Evolutionary conservation across 2,888 invertebrate species (phyloP).

Genomic region (Coleophora flavipennella): DNA sequence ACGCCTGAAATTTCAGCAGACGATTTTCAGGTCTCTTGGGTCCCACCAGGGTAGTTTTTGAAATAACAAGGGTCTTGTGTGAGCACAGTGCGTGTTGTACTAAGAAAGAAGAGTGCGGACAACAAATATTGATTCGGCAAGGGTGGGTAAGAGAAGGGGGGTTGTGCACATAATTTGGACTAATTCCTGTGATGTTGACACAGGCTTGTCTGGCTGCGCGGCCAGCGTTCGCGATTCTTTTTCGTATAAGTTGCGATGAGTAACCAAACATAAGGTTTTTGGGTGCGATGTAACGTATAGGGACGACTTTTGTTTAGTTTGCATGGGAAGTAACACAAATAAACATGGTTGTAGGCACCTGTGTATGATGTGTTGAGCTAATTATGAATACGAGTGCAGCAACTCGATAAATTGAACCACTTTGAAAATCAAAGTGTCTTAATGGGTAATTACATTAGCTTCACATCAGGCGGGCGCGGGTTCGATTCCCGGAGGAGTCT

Average conservation of each 20-base stretch:
- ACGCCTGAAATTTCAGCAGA: constrained; percentile 3
- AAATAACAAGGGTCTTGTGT: constrained; percentile 24
- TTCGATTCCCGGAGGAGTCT: too few relatives aligned
- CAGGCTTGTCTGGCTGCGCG: constrained; percentile 62
- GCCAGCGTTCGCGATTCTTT: constrained; percentile 47
- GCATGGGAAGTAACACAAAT: too few relatives aligned
- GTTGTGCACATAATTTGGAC: constrained; percentile 68
- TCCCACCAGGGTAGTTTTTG: constrained; percentile 9
- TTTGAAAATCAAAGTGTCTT: too few relatives aligned
- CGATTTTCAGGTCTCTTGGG: constrained; percentile 14
- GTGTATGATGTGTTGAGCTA: too few relatives aligned
- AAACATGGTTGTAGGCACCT: too few relatives aligned
- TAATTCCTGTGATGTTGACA: constrained; percentile 68
- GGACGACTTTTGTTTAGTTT: too few relatives aligned
- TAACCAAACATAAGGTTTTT: background rate
- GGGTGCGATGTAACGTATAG: background rate
- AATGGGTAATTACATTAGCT: too few relatives aligned
- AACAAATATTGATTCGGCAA: constrained; percentile 73
- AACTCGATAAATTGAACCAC: too few relatives aligned
- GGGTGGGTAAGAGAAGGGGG: constrained; percentile 24
- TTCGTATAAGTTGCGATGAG: constrained; percentile 39
- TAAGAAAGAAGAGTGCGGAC: constrained; percentile 72
- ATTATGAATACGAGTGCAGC: too few relatives aligned
- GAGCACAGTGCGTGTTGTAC: constrained; percentile 68
- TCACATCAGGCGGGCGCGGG: too few relatives aligned